Evolutionary conservation across 2,113 vertebrate genomes (phyloP).

Genomic region (Eulacestoma nigropectus): DNA sequence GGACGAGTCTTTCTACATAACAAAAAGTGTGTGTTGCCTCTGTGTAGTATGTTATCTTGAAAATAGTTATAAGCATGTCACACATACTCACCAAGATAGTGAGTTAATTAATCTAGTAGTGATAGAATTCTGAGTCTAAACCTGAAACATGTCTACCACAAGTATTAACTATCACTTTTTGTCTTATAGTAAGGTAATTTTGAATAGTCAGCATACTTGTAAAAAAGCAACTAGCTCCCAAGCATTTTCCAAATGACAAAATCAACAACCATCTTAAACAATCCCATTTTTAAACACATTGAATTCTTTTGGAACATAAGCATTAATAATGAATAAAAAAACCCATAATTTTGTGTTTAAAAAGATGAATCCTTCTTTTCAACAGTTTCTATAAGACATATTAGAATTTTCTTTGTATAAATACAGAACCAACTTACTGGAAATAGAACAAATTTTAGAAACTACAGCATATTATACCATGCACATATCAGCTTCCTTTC

Average conservation of each 20-base stretch:
- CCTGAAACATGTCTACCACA: neutral
- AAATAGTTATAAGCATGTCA: neutral
- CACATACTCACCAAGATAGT: neutral
- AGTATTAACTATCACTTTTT: neutral
- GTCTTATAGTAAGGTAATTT: neutral
- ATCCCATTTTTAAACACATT: neutral
- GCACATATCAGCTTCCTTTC: neutral
- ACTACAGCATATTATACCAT: neutral
- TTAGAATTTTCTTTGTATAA: neutral
- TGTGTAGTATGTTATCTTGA: neutral
- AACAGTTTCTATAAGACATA: neutral
- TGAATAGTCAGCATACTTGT: neutral
- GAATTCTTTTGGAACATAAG: neutral
- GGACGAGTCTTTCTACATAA: neutral
- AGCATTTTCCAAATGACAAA: neutral
- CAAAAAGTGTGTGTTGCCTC: neutral
- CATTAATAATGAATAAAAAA: neutral
- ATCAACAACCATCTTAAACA: neutral
- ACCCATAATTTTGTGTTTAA: neutral
- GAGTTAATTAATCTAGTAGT: neutral
- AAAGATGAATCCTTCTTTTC: neutral
- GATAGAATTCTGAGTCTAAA: neutral
- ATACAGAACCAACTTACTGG: accelerated
- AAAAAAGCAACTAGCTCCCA: neutral
- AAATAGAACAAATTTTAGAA: neutral